Conservation (phyloP, 2,797 vertebrate genomes). For the Eupleurogrammus muticus region DNA sequence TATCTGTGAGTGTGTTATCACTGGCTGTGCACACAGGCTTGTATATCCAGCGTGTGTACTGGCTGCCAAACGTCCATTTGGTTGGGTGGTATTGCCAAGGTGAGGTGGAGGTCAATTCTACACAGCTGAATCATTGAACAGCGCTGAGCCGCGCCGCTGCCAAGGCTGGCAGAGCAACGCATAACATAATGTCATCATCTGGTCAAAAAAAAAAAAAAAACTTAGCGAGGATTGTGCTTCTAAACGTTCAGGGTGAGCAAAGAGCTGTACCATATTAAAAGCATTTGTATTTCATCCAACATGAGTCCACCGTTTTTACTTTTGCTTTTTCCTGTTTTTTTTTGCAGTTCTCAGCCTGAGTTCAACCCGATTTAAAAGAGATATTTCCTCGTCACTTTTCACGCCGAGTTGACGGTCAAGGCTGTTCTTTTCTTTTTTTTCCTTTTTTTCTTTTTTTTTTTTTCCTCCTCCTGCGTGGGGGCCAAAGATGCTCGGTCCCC, state of each 20-base stretch:
- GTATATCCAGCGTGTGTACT: conserved; percentile 68
- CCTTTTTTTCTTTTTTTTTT: conserved; percentile 24
- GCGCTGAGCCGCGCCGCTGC: conserved; percentile 53
- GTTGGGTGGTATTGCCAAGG: conserved; percentile 73
- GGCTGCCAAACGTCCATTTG: conserved; percentile 78
- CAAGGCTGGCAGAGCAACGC: conserved; percentile 59
- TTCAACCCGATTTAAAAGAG: conserved; percentile 46
- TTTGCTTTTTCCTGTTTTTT: conserved; percentile 14
- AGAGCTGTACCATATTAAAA: conserved; percentile 28
- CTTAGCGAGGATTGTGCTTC: conserved; percentile 25
- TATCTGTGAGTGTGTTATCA: conserved; percentile 59
- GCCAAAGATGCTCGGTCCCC: conserved; percentile 77
- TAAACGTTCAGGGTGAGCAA: conserved; percentile 49
- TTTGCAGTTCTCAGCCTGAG: conserved; percentile 22
- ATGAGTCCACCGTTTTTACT: conserved; percentile 28
- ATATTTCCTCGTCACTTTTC: conserved; percentile 62
- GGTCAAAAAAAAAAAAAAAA: conserved; percentile 34
- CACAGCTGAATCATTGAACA: conserved; percentile 79
- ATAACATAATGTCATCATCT: conserved; percentile 71
- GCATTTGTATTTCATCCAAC: conserved; percentile 21
- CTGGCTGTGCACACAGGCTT: conserved; percentile 57
- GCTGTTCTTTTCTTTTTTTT: conserved; percentile 37
- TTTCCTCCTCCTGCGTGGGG: conserved; percentile 57
- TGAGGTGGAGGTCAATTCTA: conserved; percentile 77
- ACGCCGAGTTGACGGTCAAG: conserved; percentile 64